Evolutionary conservation across 2,113 vertebrate species (phyloP).

Genomic region (Oryzias melastigma): DNA sequence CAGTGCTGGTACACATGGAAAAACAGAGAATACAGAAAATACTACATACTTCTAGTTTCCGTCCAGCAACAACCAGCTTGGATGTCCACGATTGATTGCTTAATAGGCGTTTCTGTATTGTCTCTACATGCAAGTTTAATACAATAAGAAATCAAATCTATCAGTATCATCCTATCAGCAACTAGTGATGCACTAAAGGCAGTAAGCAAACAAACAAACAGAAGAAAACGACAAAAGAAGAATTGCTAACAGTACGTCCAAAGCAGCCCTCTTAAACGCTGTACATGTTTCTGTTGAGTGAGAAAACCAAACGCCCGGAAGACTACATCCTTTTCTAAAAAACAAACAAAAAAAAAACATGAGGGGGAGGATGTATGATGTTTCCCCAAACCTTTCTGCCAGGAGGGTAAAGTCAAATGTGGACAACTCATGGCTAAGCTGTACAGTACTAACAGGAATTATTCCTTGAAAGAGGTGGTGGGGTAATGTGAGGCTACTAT

Average conservation of each 20-base stretch:
- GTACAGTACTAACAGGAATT: slow-evolving; percentile 63
- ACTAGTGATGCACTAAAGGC: slow-evolving; percentile 75
- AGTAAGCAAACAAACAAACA: slow-evolving; percentile 63
- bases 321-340: slow-evolving; percentile 68
- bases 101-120: slow-evolving; percentile 74
- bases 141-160: slow-evolving; percentile 69
- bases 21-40: slow-evolving; percentile 78
- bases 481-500: slow-evolving; percentile 30
- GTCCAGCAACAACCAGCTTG: slow-evolving; percentile 72
- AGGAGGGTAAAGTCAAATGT: slow-evolving; percentile 62
- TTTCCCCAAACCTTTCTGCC: slow-evolving; percentile 50
- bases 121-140: slow-evolving; percentile 78
- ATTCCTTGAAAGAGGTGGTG: slow-evolving; percentile 23
- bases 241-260: slow-evolving; percentile 74
- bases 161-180: slow-evolving; percentile 71
- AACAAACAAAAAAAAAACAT: slow-evolving; percentile 39
- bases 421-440: slow-evolving; percentile 60
- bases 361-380: slow-evolving; percentile 52
- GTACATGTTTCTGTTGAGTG: slow-evolving; percentile 69
- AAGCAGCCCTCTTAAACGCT: slow-evolving; percentile 77
- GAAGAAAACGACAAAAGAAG: slow-evolving; percentile 19
- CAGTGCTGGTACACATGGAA: slow-evolving; percentile 82
- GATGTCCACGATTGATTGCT: slow-evolving; percentile 75
- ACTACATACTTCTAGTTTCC: slow-evolving; percentile 73
- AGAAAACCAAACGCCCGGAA: slow-evolving; percentile 59